Conservation (phyloP, 1,140 invertebrate genomes). For the Aphaenogaster rudis region DNA sequence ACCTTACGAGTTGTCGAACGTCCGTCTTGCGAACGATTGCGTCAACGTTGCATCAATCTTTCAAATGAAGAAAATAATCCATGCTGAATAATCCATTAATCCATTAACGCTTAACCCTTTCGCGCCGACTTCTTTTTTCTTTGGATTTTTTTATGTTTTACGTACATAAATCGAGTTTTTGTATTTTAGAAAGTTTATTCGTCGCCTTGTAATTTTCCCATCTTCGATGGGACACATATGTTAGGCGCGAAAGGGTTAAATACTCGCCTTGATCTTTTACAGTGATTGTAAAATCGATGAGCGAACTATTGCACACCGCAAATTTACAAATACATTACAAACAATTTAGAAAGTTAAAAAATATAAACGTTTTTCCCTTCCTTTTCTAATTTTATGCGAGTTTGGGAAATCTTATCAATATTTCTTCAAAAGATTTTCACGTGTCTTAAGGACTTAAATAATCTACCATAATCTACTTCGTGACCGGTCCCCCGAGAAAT, state of each 20-base stretch:
- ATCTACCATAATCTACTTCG: not conserved
- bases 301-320: not conserved
- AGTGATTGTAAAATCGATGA: not conserved
- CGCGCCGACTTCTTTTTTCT: no score
- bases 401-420: not conserved
- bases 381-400: not conserved
- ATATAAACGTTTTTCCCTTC: not conserved
- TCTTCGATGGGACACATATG: no score
- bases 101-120: no score
- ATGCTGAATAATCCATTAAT: not conserved
- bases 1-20: not conserved
- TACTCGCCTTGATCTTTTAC: not conserved
- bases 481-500: constrained; percentile 32
- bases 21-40: not conserved
- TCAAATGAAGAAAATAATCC: not conserved
- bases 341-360: not conserved
- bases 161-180: no score
- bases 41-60: not conserved
- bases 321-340: not conserved
- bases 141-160: no score
- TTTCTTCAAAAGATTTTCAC: not conserved
- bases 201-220: no score
- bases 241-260: no score
- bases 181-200: no score
- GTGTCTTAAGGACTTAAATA: constrained; percentile 11